Evolutionary conservation across 37 sponge, comb jelly and placozoan species (phyloP).

Genomic region (Halichondria panicea): DNA sequence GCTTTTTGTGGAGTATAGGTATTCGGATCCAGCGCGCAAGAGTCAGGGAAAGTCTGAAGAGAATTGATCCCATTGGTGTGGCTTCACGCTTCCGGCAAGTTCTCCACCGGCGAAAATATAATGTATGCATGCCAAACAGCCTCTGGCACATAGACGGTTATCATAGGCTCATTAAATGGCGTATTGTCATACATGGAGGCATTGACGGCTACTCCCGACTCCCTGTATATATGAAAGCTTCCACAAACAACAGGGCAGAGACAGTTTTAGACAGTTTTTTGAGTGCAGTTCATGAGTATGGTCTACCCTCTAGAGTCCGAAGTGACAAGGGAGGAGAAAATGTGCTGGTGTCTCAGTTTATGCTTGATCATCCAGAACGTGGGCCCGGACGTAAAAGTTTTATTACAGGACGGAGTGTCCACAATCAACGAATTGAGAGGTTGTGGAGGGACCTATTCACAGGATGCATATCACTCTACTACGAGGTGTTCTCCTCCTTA

Average conservation of each 20-base stretch:
- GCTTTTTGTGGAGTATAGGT: too few species aligned
- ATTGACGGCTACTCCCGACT: constrained; percentile 67
- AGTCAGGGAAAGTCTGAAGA: constrained; percentile 43
- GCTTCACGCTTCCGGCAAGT: constrained; percentile 17
- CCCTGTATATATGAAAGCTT: constrained; percentile 43
- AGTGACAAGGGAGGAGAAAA: constrained; percentile 73
- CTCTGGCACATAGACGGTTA: constrained; percentile 76
- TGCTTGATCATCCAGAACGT: constrained; percentile 69
- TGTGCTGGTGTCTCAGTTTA: constrained; percentile 41
- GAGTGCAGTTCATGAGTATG: constrained; percentile 50
- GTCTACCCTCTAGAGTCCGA: constrained; percentile 68
- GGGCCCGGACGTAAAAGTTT: constrained; percentile 60
- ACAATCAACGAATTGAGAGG: constrained; percentile 80
- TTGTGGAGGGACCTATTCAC: too few species aligned
- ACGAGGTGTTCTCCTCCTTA: constrained; percentile 49
- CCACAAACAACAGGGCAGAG: constrained; percentile 52
- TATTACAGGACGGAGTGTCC: constrained; percentile 59
- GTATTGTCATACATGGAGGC: constrained; percentile 62
- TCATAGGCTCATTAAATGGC: constrained; percentile 67
- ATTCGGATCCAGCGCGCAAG: constrained; percentile 42
- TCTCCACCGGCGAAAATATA: constrained; percentile 47
- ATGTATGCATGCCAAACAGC: constrained; percentile 54
- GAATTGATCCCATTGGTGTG: constrained; percentile 54
- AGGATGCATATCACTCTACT: constrained; percentile 52
- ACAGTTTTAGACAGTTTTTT: constrained; percentile 54